Percentiles rank a stretch among this genome's conserved stretches.
These are phyloP conservation scores for Lacanobia wlatinum DNA, from an alignment of 2,888 invertebrate genomes.

Conservation along the genomic window DNA sequence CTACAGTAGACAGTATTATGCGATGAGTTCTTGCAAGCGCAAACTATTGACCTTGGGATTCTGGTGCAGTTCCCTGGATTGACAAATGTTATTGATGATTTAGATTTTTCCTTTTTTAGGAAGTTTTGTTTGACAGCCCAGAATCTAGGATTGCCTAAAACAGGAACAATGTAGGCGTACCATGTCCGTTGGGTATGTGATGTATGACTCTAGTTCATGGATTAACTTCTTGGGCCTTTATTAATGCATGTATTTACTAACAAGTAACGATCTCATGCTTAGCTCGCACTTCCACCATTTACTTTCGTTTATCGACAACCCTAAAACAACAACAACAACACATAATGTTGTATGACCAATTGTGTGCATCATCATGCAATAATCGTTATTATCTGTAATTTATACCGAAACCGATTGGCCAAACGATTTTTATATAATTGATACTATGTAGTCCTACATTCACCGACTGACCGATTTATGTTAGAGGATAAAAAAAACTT, in stretches of 20 bases:
- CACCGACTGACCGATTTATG: slow-evolving; percentile 44
- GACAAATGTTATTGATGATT: not conserved
- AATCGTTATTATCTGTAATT: slow-evolving; percentile 58
- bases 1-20: not conserved
- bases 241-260: not conserved
- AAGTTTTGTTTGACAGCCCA: too few species aligned
- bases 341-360: slow-evolving; percentile 48
- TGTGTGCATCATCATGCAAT: slow-evolving; percentile 55
- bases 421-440: slow-evolving; percentile 60
- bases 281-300: not conserved
- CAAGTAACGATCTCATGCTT: not conserved
- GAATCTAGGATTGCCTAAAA: too few species aligned
- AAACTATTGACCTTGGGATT: not conserved
- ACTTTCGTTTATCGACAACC: slow-evolving; percentile 20
- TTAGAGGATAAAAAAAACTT: slow-evolving; percentile 17
- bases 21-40: not conserved
- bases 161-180: too few species aligned
- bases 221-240: not conserved
- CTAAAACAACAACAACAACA: slow-evolving; percentile 29
- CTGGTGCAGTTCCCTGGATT: not conserved
- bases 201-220: not conserved
- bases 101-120: not conserved
- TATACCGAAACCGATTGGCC: slow-evolving; percentile 41
- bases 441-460: slow-evolving; percentile 47
- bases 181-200: too few species aligned